A percentile compares a stretch with the other conserved stretches of the same genome.
Evolutionary conservation across 2,113 vertebrate species (phyloP).

Genomic region (Neomonachus schauinslandi): DNA sequence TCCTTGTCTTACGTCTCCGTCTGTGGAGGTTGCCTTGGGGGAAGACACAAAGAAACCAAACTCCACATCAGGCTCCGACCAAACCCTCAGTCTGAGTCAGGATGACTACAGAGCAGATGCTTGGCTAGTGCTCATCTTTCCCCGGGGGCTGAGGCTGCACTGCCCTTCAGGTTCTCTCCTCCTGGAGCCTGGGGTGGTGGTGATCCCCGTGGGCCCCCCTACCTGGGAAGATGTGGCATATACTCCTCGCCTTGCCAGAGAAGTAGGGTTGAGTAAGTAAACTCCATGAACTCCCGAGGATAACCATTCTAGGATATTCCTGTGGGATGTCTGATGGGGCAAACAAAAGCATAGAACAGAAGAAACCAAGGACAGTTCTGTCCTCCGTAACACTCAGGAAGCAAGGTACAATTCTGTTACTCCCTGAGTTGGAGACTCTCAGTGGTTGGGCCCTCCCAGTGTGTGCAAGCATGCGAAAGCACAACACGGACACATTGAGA

Average conservation of each 20-base stretch:
- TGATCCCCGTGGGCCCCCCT: background rate
- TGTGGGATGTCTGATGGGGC: background rate
- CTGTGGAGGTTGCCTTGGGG: background rate
- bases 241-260: background rate
- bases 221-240: background rate
- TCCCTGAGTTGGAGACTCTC: background rate
- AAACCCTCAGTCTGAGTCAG: background rate
- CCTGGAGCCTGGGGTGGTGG: background rate
- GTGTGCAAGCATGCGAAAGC: background rate
- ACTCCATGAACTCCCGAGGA: background rate
- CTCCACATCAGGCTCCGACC: background rate
- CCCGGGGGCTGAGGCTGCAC: background rate
- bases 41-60: background rate
- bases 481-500: background rate
- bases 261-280: background rate
- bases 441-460: background rate
- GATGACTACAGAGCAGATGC: background rate
- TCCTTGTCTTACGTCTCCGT: background rate
- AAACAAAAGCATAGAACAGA: background rate
- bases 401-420: background rate
- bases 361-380: background rate
- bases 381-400: background rate
- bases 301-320: background rate
- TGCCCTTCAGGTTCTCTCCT: background rate
- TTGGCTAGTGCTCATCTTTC: accelerated